These are phyloP conservation scores for Tanypteryx hageni DNA, from an alignment of 2,888 invertebrate genomes.

Conservation along the genomic window DNA sequence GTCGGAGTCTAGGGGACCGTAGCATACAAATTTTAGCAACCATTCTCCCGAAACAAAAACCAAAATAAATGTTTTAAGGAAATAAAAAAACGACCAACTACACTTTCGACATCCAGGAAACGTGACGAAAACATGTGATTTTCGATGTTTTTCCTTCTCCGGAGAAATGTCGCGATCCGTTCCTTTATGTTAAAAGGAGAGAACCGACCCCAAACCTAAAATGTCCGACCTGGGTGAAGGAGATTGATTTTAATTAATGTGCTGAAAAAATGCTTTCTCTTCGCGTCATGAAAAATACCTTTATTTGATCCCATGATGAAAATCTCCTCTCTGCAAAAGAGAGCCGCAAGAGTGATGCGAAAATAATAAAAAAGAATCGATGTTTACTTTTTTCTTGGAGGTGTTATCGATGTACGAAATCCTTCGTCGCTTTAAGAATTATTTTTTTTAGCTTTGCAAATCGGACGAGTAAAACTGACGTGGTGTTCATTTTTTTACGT, in stretches of 20 bases:
- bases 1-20: slow-evolving; percentile 41
- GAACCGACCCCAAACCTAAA: background rate
- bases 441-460: no score
- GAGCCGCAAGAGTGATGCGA: no score
- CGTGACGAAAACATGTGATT: background rate
- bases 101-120: background rate
- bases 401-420: no score
- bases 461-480: no score
- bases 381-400: no score
- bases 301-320: background rate
- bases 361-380: no score
- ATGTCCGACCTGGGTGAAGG: background rate
- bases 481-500: no score
- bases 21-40: background rate
- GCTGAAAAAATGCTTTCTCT: slow-evolving; percentile 22
- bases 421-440: no score
- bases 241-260: background rate
- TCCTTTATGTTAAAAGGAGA: background rate
- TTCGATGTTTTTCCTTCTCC: background rate
- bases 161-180: background rate
- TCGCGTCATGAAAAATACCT: background rate
- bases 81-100: slow-evolving; percentile 7
- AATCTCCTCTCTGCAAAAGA: background rate
- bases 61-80: background rate
- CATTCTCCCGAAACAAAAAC: background rate